Percentiles rank a stretch among this genome's conserved stretches.
phyloP scores from a whole-genome alignment of 2,113 vertebrate genomes.

The Cephalopterus ornatus region DNA sequence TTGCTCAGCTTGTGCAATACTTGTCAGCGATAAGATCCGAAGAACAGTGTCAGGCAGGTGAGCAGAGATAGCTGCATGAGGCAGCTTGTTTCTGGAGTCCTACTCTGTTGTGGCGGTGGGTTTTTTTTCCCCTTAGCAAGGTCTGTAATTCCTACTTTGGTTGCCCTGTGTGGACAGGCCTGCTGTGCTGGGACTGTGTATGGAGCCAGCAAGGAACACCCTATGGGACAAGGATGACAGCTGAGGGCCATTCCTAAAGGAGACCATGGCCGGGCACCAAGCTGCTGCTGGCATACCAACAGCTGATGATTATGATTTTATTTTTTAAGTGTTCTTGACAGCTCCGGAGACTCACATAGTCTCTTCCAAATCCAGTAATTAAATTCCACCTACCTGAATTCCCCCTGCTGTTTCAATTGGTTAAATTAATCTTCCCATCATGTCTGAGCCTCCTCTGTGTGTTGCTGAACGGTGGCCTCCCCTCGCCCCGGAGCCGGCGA shows the following conservation, averaged over 20 bases:
- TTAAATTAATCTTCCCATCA: constrained; percentile 51
- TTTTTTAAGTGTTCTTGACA: constrained; percentile 60
- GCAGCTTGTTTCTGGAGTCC: neutral
- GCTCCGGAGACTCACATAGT: constrained; percentile 37
- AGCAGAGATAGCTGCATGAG: neutral
- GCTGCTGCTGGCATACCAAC: neutral
- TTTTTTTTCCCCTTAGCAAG: too few relatives aligned
- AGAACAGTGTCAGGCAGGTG: neutral
- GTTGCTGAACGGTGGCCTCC: neutral
- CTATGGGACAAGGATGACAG: neutral
- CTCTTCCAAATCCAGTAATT: constrained; percentile 52
- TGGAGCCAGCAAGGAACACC: neutral
- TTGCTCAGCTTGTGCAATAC: neutral
- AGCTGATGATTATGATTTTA: constrained; percentile 55
- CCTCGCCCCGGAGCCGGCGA: neutral
- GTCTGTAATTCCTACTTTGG: neutral
- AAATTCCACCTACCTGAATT: constrained; percentile 59
- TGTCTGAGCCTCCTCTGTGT: constrained; percentile 19
- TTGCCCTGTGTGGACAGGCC: neutral
- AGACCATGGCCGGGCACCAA: rapidly evolving
- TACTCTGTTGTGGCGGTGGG: too few relatives aligned
- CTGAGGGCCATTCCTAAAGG: neutral
- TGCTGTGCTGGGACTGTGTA: neutral
- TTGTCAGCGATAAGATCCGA: neutral
- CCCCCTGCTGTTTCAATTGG: constrained; percentile 49